A percentile compares a stretch with the other conserved stretches of the same genome.
These are phyloP conservation scores for Drosophila guanche DNA, from an alignment of 1,140 invertebrate genomes.

Conservation along the genomic window DNA sequence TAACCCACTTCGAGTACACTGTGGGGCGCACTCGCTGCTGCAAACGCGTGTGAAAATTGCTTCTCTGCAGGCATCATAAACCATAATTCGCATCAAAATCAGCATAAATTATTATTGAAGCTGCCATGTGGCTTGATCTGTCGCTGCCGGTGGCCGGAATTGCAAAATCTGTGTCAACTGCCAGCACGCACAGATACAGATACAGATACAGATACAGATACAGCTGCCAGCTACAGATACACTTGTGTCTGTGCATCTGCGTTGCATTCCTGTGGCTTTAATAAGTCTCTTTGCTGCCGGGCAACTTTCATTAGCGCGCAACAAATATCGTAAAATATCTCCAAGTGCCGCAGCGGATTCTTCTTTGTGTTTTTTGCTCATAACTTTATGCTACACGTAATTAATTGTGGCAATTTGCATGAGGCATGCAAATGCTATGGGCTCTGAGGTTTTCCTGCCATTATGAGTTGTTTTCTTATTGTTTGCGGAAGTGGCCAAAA, in stretches of 20 bases:
- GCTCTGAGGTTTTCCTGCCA: conserved; percentile 22
- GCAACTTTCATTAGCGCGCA: conserved; percentile 54
- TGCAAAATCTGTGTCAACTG: conserved; percentile 56
- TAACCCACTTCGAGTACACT: conserved; percentile 78
- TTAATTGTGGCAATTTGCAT: conserved; percentile 61
- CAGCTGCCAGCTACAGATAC: conserved; percentile 3
- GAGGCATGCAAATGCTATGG: conserved; percentile 14
- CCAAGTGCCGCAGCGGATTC: conserved; percentile 3
- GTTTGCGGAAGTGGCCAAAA: conserved; percentile 53
- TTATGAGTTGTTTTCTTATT: conserved; percentile 30
- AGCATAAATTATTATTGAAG: conserved; percentile 64
- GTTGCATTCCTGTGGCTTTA: conserved; percentile 64
- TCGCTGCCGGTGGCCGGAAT: conserved; percentile 50
- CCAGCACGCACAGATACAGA: conserved; percentile 40
- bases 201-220: conserved; percentile 10
- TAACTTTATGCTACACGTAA: conserved; percentile 1
- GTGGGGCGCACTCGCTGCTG: conserved; percentile 11
- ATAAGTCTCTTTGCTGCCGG: conserved; percentile 62
- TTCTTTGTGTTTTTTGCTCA: conserved; percentile 5
- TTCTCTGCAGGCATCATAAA: conserved; percentile 43
- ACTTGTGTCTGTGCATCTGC: conserved; percentile 9
- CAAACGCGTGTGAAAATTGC: conserved; percentile 70
- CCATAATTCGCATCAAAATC: conserved; percentile 69
- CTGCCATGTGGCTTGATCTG: conserved; percentile 42
- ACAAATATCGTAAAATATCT: conserved; percentile 3